Evolutionary conservation across 2,797 vertebrate genomes (phyloP).

Genomic region (Chlorospingus semifuscus): DNA sequence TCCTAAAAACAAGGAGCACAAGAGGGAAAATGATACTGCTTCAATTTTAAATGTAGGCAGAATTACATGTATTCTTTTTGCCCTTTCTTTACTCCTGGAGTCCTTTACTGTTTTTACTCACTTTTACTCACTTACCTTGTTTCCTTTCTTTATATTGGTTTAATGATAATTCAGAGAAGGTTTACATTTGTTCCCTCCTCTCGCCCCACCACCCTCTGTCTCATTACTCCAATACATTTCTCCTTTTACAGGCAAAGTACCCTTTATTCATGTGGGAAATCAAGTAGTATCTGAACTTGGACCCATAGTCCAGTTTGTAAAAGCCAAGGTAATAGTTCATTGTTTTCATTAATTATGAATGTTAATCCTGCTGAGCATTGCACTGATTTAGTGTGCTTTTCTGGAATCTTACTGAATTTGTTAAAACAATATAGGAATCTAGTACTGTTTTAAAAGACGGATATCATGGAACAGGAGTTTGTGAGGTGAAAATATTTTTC

Average conservation of each 20-base stretch:
- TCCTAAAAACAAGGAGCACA: not conserved
- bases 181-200: not conserved
- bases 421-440: not conserved
- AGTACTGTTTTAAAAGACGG: not conserved
- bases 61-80: not conserved
- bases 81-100: not conserved
- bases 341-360: conserved; percentile 51
- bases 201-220: not conserved
- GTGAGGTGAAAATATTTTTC: not conserved
- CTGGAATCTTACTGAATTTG: conserved; percentile 1
- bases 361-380: conserved; percentile 17
- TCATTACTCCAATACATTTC: conserved; percentile 17
- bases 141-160: not conserved
- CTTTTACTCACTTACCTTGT: not conserved
- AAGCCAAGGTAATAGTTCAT: conserved; percentile 83
- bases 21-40: not conserved
- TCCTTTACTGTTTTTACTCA: not conserved
- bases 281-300: conserved; percentile 93
- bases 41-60: not conserved
- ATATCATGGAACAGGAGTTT: not conserved
- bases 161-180: not conserved
- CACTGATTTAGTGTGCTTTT: conserved; percentile 36
- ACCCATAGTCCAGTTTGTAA: conserved; percentile 88
- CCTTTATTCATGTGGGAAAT: conserved; percentile 94
- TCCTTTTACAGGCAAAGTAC: conserved; percentile 87